Evolutionary conservation across 1,140 invertebrate species (phyloP).

Genomic region (Saxidomus purpurata): DNA sequence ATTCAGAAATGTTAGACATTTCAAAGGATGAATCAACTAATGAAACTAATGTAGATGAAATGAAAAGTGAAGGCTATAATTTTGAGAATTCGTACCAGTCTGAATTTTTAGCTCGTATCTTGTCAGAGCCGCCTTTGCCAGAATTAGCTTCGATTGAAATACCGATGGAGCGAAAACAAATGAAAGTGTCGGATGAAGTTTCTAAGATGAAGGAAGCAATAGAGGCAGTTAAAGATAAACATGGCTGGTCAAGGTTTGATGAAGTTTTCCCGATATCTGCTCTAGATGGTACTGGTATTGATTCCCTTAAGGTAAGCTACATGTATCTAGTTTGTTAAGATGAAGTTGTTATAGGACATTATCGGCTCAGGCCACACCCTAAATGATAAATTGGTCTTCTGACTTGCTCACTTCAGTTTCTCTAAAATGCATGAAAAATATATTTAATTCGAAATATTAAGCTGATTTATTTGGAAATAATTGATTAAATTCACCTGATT

Average conservation of each 20-base stretch:
- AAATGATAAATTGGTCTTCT: too few species aligned
- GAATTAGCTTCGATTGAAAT: not conserved
- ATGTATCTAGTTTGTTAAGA: too few species aligned
- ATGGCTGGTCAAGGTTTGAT: conserved; percentile 92
- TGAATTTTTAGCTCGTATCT: conserved; percentile 24
- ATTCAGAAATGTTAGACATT: too few species aligned
- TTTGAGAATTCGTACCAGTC: conserved; percentile 42
- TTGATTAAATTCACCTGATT: too few species aligned
- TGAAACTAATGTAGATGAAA: not conserved
- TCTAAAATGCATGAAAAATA: too few species aligned
- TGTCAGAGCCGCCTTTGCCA: not conserved
- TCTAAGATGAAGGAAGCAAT: not conserved
- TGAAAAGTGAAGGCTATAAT: too few species aligned
- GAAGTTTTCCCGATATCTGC: conserved; percentile 96
- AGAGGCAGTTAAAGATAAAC: not conserved
- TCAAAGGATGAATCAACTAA: not conserved
- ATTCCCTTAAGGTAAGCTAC: conserved; percentile 90
- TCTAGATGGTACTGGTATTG: conserved; percentile 91
- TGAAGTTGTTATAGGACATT: too few species aligned
- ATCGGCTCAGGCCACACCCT: too few species aligned
- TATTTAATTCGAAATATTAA: too few species aligned
- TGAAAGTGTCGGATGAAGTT: not conserved
- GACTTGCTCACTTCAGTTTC: too few species aligned
- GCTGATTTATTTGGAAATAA: too few species aligned
- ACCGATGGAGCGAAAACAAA: not conserved